Evolutionary conservation across 37 sponge, comb jelly and placozoan genomes (phyloP), one percentile per base, ranked within the genome.

Genomic region (Ianthella basta): DNA sequence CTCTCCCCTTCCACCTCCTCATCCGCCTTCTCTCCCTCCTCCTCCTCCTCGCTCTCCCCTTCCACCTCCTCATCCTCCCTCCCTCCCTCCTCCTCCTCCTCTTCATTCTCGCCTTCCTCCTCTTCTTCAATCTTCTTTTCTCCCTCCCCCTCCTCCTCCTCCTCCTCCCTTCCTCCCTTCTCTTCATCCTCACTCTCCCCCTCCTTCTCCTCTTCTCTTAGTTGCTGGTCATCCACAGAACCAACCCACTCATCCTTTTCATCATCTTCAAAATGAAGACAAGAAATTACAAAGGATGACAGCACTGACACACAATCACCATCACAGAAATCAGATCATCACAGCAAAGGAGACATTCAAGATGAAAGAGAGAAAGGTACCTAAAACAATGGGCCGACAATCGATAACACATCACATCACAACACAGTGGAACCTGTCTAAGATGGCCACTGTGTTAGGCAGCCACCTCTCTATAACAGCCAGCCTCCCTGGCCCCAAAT

Each of bases 21-120:
- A 32, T 69, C 25, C 53, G 53, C 36, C 77, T 15, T 81, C 81
- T 60, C 67, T 61, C 50, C 72, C 36, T 80, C 85, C 57, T 57
- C 64, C 44, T 38, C 84, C 33, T 56, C 72, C 24, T 60, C 36
- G 23, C 64, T 30, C 4, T 21, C 77, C 19, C 72, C 83, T 25
- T 18, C 10, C 21, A 56, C 79, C 4, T 82, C 80, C 25, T 23
- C 29, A 12, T 68, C 35, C 41, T n/a, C 55, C 10, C 19, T 15
- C 23, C 34, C 59, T 20, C 53, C 21, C 27, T 14, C 36, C 73
- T 12, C 13, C 32, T 23, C 36, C 12, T 72, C 73, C 29, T 61
- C 13, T 34, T 54, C 79, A 33, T 15, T 56, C n/a, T 80, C 73
- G 14, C 60, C 83, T 24, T 68, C 69, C 0, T 82, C 86, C 44